Evolutionary conservation across 2,888 invertebrate species (phyloP).

Genomic region (Sisyra nigra): DNA sequence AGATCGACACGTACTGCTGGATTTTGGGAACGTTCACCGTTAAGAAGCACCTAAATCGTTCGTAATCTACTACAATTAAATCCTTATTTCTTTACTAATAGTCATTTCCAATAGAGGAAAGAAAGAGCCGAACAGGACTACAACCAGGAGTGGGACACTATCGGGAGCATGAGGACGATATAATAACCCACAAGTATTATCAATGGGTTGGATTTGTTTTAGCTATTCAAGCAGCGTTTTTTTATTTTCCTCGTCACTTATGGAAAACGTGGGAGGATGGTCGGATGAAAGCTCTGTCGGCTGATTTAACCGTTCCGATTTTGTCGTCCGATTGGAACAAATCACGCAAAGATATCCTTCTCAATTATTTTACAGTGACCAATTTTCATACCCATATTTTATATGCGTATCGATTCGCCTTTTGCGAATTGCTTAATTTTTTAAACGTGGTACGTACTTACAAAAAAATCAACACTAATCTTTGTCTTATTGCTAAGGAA

Average conservation of each 20-base stretch:
- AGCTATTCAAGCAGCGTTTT: slow-evolving; percentile 46
- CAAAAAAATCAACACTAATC: too few relatives aligned
- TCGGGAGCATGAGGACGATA: slow-evolving; percentile 25
- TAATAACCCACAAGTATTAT: slow-evolving; percentile 45
- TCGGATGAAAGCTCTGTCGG: slow-evolving; percentile 38
- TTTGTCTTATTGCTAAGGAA: too few relatives aligned
- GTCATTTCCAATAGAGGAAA: slow-evolving; percentile 6
- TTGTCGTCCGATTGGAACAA: slow-evolving; percentile 38
- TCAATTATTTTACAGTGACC: slow-evolving; percentile 37
- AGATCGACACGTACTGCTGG: slow-evolving; percentile 65
- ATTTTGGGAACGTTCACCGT: slow-evolving; percentile 55
- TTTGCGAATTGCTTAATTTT: slow-evolving; percentile 61
- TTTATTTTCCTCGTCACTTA: slow-evolving; percentile 51
- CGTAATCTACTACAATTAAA: not conserved
- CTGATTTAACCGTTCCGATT: slow-evolving; percentile 39
- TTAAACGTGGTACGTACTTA: slow-evolving; percentile 45
- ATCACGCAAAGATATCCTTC: slow-evolving; percentile 34
- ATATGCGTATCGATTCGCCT: slow-evolving; percentile 47
- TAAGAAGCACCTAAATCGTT: slow-evolving; percentile 28
- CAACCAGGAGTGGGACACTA: slow-evolving; percentile 35
- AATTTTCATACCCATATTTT: slow-evolving; percentile 40
- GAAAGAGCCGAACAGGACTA: slow-evolving; percentile 24
- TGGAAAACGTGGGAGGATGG: slow-evolving; percentile 61
- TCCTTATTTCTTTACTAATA: not conserved
- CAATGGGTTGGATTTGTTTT: slow-evolving; percentile 59